Percentiles rank a stretch among this genome's conserved stretches.
These are phyloP conservation scores for Cepphus grylle DNA, from an alignment of 2,113 vertebrate species.

Conservation along the genomic window DNA sequence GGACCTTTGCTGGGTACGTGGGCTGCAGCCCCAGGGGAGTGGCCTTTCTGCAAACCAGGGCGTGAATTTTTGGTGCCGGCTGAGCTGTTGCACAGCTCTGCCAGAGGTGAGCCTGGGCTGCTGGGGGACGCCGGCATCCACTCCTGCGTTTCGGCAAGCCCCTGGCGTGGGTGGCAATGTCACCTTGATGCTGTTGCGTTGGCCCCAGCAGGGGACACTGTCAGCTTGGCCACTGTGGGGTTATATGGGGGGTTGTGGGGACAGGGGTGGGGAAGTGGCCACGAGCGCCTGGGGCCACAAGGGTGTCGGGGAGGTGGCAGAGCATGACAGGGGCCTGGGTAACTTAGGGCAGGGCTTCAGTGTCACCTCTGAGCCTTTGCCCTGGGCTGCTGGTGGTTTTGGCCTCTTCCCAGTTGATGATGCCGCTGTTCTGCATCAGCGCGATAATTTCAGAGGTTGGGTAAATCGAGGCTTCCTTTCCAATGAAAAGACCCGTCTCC, in stretches of 20 bases:
- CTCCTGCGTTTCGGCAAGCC: not conserved
- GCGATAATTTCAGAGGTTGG: not conserved
- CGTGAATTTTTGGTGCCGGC: not conserved
- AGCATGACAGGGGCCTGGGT: not conserved
- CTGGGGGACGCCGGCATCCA: not conserved
- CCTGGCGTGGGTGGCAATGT: not conserved
- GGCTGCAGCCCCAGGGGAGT: not conserved
- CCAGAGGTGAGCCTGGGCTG: no score
- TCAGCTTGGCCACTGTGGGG: not conserved
- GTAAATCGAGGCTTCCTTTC: not conserved
- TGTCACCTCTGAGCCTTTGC: not conserved
- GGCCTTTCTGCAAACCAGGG: not conserved
- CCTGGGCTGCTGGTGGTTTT: not conserved
- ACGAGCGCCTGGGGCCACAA: fast-evolving
- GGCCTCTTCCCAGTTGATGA: constrained; percentile 35
- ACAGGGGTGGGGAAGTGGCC: not conserved
- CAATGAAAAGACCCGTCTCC: not conserved
- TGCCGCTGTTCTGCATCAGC: not conserved
- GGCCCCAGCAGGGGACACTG: no score
- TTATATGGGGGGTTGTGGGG: not conserved
- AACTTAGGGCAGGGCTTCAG: not conserved
- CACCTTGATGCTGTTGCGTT: not conserved
- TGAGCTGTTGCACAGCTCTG: not conserved
- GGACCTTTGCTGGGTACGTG: not conserved
- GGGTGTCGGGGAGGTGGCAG: not conserved